Conservation (phyloP, 2,797 vertebrate species). For the Alcedo quadribrachys region DNA sequence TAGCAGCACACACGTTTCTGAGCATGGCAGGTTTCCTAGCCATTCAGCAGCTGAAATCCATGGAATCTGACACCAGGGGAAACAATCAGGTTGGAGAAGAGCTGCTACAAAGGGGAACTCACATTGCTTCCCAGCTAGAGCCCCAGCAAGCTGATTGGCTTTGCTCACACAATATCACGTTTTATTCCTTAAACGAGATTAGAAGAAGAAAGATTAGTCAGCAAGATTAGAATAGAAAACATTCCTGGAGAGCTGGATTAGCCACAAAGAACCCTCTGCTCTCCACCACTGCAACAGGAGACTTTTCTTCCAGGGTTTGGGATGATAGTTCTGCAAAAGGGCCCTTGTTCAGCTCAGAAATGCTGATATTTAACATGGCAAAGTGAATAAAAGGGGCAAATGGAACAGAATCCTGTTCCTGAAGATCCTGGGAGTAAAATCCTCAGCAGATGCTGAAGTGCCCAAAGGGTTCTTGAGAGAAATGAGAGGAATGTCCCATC, state of each 20-base stretch:
- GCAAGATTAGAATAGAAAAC: conserved; percentile 31
- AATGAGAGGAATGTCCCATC: accelerated
- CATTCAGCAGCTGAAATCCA: conserved; percentile 52
- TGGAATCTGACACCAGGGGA: conserved; percentile 49
- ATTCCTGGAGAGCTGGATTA: conserved; percentile 13
- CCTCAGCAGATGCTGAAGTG: not conserved
- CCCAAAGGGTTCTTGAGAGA: not conserved
- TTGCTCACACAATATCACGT: conserved; percentile 40
- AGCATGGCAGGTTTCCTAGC: conserved; percentile 45
- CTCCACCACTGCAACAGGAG: not conserved
- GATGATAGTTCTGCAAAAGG: not conserved
- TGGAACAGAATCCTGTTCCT: not conserved
- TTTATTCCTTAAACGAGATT: conserved; percentile 53
- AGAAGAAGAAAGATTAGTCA: conserved; percentile 47
- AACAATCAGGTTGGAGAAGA: conserved; percentile 19
- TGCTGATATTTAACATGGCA: too few species aligned
- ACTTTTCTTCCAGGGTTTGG: not conserved
- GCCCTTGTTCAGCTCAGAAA: not conserved
- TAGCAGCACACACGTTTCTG: conserved; percentile 49
- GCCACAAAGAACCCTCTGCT: not conserved
- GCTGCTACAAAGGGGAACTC: conserved; percentile 7
- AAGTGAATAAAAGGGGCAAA: not conserved
- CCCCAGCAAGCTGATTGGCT: conserved; percentile 6
- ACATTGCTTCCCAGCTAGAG: conserved; percentile 23
- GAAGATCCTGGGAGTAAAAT: not conserved